Evolutionary conservation across 1,140 invertebrate species (phyloP), one percentile per base, ranked within the genome.

Genomic region (Drosophila punjabiensis): DNA sequence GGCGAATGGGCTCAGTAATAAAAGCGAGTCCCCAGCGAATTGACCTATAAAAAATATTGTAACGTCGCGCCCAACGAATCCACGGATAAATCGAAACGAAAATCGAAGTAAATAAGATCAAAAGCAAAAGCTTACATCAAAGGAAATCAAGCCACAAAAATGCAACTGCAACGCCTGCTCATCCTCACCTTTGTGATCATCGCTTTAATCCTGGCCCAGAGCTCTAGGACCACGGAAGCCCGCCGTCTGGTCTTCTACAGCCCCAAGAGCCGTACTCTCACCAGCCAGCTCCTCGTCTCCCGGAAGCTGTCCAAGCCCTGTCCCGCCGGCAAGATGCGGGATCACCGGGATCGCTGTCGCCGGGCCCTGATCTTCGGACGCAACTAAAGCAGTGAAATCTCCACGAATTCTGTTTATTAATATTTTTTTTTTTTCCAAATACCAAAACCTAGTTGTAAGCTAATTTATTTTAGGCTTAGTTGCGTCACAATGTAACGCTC

Each of bases 271-370:
- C 68, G 48, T 1, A 76, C 89, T 0, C 32, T 77, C 0, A 81
- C 70, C n/a, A 70, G 85, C 24, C 91, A 92, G 59, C 67, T 92
- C 33, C 79, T 92, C 28, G 63, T 87, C 14, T 91, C 88, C 9
- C 68, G 79, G 8, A 77, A 63, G 11, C 35, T 81, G 3, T 39
- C 76, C 18, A 61, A 53, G 4, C 91, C 91, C 4, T 92, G 91
- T 71, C 91, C 88, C 5, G 65, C 64, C 16, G 91, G 91, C 0
- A 83, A 84, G 45, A 90, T 92, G 88, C 65, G 91, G 9, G 91
- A 92, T 58, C 91, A 92, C 60, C 87, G 91, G 28, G 89, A 91
- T 69, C 88, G 91, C 16, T 92, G 91, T 63, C 76, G 91, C 24
- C 76, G 88, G 7, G 91, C 88, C 5, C 39, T 92, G 16, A 81